phyloP scores from a whole-genome alignment of 30 jellyfish, hydroid and myxozoan genomes.

The Chironex yamaguchii region DNA sequence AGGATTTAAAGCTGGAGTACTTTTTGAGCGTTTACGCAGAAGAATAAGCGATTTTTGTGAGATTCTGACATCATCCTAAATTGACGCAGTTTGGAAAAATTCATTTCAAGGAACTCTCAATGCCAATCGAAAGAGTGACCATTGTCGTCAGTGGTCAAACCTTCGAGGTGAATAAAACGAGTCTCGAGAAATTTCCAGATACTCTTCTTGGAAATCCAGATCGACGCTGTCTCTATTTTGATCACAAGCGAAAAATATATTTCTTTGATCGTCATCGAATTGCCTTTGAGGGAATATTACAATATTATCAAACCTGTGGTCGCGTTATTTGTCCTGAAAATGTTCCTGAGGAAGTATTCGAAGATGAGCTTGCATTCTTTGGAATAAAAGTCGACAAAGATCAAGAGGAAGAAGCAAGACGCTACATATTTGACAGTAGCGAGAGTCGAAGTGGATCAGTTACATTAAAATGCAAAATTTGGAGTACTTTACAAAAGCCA shows the following conservation, averaged over 20 bases:
- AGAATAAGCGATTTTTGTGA: no score
- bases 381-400: constrained; percentile 57
- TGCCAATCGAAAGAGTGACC: constrained; percentile 28
- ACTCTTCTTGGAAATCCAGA: constrained; percentile 83
- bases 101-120: no score
- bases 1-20: no score
- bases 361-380: constrained; percentile 78
- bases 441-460: background rate
- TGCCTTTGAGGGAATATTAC: constrained; percentile 84
- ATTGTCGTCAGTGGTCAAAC: constrained; percentile 81
- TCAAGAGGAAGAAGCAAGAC: constrained; percentile 60
- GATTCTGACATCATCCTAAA: no score
- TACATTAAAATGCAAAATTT: constrained; percentile 34
- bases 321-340: constrained; percentile 80
- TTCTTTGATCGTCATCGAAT: constrained; percentile 86
- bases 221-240: constrained; percentile 61
- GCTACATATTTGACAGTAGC: constrained; percentile 39
- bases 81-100: no score
- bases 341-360: constrained; percentile 91
- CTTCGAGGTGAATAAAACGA: constrained; percentile 47
- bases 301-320: constrained; percentile 79
- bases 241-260: constrained; percentile 36
- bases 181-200: constrained; percentile 70
- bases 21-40: no score
- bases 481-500: constrained; percentile 73